Evolutionary conservation across 2,113 vertebrate species (phyloP).

Genomic region (Scytalopus superciliaris): DNA sequence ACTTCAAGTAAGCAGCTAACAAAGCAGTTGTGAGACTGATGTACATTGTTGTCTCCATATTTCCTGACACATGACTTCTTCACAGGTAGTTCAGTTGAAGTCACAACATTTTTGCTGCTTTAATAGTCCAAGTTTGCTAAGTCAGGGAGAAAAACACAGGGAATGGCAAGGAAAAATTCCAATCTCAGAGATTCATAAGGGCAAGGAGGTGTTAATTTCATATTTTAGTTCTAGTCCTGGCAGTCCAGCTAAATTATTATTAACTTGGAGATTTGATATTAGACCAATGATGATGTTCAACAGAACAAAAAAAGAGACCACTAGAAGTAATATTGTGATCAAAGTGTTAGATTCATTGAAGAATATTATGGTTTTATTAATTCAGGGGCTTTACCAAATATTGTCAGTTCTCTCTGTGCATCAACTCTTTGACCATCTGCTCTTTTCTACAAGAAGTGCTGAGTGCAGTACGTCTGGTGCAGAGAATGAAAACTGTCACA

Average conservation of each 20-base stretch:
- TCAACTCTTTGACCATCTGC: not conserved
- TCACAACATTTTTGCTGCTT: not conserved
- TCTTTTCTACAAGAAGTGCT: not conserved
- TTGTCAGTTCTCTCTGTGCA: not conserved
- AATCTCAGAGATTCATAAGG: not conserved
- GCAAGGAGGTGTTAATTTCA: not conserved
- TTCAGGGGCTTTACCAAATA: not conserved
- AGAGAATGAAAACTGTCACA: not conserved
- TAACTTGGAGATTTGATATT: not conserved
- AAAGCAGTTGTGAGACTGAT: not conserved
- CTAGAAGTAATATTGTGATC: not conserved
- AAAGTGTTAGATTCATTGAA: not conserved
- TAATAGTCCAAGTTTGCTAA: not conserved
- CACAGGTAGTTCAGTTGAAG: not conserved
- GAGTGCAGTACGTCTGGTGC: not conserved
- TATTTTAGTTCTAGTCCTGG: not conserved
- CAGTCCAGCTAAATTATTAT: not conserved
- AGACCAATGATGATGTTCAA: not conserved
- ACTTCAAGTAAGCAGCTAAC: not conserved
- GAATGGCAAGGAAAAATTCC: not conserved
- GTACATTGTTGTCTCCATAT: not conserved
- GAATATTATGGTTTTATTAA: constrained; percentile 1
- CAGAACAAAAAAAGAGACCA: not conserved
- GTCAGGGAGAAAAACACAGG: not conserved
- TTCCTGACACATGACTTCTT: not conserved